Conservation (phyloP, 2,797 vertebrate genomes). For the Pelobates cultripes region DNA sequence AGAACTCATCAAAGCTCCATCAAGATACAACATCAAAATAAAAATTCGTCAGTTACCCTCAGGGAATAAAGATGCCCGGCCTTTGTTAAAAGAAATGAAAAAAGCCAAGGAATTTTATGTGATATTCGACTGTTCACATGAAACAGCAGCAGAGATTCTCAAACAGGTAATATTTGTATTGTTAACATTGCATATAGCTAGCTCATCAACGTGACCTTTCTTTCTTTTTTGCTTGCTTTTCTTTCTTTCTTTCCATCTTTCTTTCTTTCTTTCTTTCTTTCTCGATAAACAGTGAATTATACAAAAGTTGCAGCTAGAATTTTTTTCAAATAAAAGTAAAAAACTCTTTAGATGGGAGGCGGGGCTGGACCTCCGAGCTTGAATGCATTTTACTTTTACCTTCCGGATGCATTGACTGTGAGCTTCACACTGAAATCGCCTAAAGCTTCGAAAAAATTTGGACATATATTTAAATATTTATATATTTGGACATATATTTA, state of each 20-base stretch:
- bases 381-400: no score
- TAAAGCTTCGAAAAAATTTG: no score
- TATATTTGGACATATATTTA: no score
- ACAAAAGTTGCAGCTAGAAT: no score
- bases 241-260: no score
- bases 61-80: constrained; percentile 91
- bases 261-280: not conserved
- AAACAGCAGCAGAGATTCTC: constrained; percentile 89
- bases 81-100: constrained; percentile 98
- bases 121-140: constrained; percentile 95
- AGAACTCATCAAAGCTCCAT: constrained; percentile 98
- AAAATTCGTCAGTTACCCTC: constrained; percentile 95
- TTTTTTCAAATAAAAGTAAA: no score
- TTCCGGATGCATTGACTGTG: no score
- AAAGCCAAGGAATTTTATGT: constrained; percentile 95
- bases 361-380: no score
- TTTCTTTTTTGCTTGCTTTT: not conserved
- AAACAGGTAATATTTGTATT: constrained; percentile 83
- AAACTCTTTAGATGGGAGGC: no score
- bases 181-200: not conserved
- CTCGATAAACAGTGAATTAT: no score
- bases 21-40: constrained; percentile 96
- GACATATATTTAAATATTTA: no score
- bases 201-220: not conserved
- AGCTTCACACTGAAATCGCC: no score